Conservation (phyloP, 53 echinoderm and acorn worm species). For the Apostichopus leukothele region DNA sequence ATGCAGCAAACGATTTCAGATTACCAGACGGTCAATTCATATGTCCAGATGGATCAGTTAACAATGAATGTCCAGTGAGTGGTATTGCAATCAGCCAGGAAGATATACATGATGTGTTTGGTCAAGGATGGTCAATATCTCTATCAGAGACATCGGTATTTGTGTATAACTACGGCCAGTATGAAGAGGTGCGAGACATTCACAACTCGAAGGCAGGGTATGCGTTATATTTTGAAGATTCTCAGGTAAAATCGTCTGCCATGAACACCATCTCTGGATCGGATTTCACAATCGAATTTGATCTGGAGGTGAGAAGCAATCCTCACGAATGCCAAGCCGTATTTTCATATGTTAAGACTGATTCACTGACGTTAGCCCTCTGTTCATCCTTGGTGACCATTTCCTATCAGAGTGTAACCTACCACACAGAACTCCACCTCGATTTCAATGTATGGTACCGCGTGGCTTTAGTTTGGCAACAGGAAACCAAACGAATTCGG, state of each 20-base stretch:
- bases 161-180: slow-evolving; percentile 62
- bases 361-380: slow-evolving; percentile 61
- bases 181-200: slow-evolving; percentile 62
- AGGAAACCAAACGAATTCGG: slow-evolving; percentile 55
- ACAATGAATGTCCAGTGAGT: no score
- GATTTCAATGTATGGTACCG: slow-evolving; percentile 70
- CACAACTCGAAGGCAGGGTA: slow-evolving; percentile 68
- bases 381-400: slow-evolving; percentile 46
- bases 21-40: slow-evolving; percentile 56
- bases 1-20: slow-evolving; percentile 68
- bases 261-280: slow-evolving; percentile 78
- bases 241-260: slow-evolving; percentile 50
- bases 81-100: slow-evolving; percentile 50
- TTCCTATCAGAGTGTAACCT: background rate
- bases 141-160: slow-evolving; percentile 43
- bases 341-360: slow-evolving; percentile 62
- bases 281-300: slow-evolving; percentile 82
- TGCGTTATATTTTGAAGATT: slow-evolving; percentile 74
- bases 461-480: slow-evolving; percentile 70
- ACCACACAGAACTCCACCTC: slow-evolving; percentile 57
- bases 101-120: slow-evolving; percentile 70
- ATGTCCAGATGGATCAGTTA: slow-evolving; percentile 8
- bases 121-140: slow-evolving; percentile 51
- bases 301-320: slow-evolving; percentile 47
- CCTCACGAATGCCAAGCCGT: slow-evolving; percentile 59